phyloP scores from a whole-genome alignment of 1,140 invertebrate genomes.

The Protaetia brevitarsis region DNA sequence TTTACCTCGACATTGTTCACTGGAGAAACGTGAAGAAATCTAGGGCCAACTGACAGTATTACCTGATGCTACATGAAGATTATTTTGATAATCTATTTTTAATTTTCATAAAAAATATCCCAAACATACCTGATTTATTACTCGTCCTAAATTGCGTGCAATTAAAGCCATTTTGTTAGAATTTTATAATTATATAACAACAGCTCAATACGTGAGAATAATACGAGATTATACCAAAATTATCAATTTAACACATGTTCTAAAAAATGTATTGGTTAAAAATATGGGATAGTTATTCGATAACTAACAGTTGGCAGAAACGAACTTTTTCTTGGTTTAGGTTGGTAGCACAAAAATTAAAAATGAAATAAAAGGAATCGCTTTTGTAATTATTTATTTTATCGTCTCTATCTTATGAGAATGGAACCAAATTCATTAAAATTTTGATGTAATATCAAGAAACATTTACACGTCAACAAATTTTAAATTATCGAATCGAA shows the following conservation, averaged over 20 bases:
- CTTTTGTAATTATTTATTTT: too few relatives aligned
- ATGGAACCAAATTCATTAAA: too few relatives aligned
- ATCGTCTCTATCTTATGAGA: too few relatives aligned
- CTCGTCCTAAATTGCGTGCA: neutral
- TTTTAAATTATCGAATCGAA: too few relatives aligned
- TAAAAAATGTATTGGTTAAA: neutral
- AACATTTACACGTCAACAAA: too few relatives aligned
- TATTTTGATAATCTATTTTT: neutral
- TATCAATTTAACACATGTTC: neutral
- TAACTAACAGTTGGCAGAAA: neutral
- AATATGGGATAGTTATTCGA: neutral
- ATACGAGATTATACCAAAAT: neutral
- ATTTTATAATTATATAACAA: neutral
- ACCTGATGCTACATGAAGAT: neutral
- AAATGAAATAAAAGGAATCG: too few relatives aligned
- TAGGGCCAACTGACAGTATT: neutral
- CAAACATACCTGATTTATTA: constrained; percentile 11
- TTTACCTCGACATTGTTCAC: neutral
- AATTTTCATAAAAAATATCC: neutral
- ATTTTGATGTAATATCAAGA: too few relatives aligned
- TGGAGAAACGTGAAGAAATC: neutral
- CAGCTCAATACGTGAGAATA: neutral
- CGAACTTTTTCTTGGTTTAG: too few relatives aligned
- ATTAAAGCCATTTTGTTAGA: constrained; percentile 7
- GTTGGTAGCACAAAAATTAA: too few relatives aligned